Conservation (phyloP, 1,140 invertebrate genomes). For the Sitobion miscanthi region DNA sequence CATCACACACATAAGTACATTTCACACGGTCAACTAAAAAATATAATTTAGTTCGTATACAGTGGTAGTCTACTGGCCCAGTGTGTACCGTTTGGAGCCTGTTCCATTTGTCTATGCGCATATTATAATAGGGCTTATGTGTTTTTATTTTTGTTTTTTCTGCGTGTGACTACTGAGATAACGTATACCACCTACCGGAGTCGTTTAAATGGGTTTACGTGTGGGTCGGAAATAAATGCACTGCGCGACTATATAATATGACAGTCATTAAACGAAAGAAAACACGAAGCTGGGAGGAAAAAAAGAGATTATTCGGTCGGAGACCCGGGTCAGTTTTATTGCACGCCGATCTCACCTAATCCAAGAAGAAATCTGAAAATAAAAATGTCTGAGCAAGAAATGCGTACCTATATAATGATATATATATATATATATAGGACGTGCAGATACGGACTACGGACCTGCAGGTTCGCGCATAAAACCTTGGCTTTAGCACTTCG, state of each 20-base stretch:
- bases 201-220: not conserved
- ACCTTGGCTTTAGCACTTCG: not conserved
- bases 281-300: not conserved
- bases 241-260: not conserved
- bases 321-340: conserved; percentile 35
- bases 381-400: not conserved
- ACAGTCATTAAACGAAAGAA: conserved; percentile 29
- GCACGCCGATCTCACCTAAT: not conserved
- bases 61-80: no score
- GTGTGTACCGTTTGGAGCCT: not conserved
- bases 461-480: not conserved
- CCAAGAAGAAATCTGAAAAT: conserved; percentile 35
- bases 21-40: not conserved
- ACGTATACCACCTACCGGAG: not conserved
- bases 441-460: not conserved
- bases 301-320: conserved; percentile 6
- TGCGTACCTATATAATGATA: not conserved
- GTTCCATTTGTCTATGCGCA: not conserved
- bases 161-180: not conserved
- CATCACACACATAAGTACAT: not conserved
- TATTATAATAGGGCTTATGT: not conserved
- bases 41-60: not conserved
- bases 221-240: not conserved
- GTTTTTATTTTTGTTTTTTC: not conserved
- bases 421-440: not conserved